Conservation (phyloP, 2,113 vertebrate genomes). For the Ictidomys tridecemlineatus region DNA sequence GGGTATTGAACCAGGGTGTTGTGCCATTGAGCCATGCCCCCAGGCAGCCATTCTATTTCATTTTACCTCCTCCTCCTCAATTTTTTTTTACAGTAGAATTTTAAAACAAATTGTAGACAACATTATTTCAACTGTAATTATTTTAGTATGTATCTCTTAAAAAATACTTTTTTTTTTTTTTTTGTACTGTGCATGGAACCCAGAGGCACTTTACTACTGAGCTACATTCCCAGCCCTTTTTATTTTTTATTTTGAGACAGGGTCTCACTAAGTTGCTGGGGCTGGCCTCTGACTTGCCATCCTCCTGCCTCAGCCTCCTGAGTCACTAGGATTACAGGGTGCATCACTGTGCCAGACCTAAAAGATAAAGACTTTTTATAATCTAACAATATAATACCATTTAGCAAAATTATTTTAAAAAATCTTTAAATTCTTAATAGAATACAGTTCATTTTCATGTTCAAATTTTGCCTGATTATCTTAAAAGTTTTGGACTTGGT, state of each 20-base stretch:
- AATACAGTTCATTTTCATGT: neutral
- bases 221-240: no score
- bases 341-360: neutral
- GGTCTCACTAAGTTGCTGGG: no score
- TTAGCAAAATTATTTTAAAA: conserved; percentile 19
- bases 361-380: neutral
- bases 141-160: neutral
- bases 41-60: neutral
- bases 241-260: no score
- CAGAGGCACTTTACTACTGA: no score
- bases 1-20: neutral
- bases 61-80: neutral
- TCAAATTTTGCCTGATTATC: neutral
- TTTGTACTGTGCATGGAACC: no score
- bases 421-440: conserved; percentile 18
- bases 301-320: no score
- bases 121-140: conserved; percentile 46
- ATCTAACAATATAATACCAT: neutral
- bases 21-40: neutral
- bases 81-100: neutral
- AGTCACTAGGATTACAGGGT: no score
- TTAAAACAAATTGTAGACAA: conserved; percentile 15
- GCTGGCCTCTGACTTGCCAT: no score
- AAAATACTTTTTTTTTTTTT: no score
- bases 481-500: conserved; percentile 18